Evolutionary conservation across 2,888 invertebrate genomes (phyloP).

Genomic region (Dryocosmus kuriphilus): DNA sequence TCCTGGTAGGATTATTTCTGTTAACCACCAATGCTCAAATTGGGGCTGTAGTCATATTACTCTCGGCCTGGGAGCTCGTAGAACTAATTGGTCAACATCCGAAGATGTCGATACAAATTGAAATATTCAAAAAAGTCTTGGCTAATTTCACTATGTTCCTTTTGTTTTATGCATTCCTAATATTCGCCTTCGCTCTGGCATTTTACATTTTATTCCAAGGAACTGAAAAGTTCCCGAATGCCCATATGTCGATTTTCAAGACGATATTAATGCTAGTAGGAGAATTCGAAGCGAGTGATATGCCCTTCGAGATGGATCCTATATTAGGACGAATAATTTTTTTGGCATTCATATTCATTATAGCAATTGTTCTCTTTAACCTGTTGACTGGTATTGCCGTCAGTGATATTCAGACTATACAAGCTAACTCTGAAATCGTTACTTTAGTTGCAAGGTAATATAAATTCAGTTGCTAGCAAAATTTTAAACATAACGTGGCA

Average conservation of each 20-base stretch:
- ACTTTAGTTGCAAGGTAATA: conserved; percentile 83
- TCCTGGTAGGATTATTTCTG: conserved; percentile 72
- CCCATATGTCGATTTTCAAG: conserved; percentile 87
- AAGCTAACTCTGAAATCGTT: conserved; percentile 88
- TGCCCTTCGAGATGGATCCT: conserved; percentile 85
- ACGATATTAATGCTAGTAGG: conserved; percentile 93
- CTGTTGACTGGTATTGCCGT: conserved; percentile 91
- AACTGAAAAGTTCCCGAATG: conserved; percentile 84
- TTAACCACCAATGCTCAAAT: conserved; percentile 81
- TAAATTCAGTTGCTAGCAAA: not conserved
- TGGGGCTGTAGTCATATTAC: conserved; percentile 85
- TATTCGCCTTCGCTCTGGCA: conserved; percentile 89
- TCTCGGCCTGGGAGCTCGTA: conserved; percentile 88
- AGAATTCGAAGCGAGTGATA: conserved; percentile 90
- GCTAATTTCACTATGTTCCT: conserved; percentile 89
- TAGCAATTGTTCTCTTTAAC: conserved; percentile 90
- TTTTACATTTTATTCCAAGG: conserved; percentile 88
- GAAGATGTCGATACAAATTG: conserved; percentile 87
- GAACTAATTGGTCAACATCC: conserved; percentile 90
- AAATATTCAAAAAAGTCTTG: conserved; percentile 90
- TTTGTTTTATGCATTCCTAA: conserved; percentile 88
- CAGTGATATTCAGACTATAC: conserved; percentile 88
- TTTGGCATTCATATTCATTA: conserved; percentile 88
- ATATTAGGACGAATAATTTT: conserved; percentile 87
- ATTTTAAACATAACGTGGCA: too few relatives aligned